Base-by-base conservation (phyloP, 1,140 invertebrate species). In the Cryptotermes secundus region DNA sequence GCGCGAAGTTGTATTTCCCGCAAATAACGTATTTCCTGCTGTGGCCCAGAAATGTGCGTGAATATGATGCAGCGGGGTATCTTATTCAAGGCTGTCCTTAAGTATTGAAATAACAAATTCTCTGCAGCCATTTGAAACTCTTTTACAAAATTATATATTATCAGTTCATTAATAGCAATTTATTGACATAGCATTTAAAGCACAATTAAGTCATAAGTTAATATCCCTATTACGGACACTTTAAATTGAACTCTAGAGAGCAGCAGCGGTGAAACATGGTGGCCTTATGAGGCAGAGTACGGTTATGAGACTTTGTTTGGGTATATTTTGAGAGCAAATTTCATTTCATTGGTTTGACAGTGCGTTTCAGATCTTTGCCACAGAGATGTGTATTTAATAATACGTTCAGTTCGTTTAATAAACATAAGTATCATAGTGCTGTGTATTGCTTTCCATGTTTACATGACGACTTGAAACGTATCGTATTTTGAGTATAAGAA, bases 1-100 rank as follows among this genome's bases (percentile, higher is more conserved):
- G 81, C 81, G 81, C 81, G 81, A 82, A 82, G 36, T 82, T 82
- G 81, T 82, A 82, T 82, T 82, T 82, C 81, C 81, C 81, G 81
- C 81, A 82, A 82, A 82, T 82, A 82, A 82, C 81, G 81, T 82
- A 82, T 82, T 45, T 82, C 81, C 81, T 38, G 42, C 38, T 45
- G 35, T 2, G 80, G 81, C 81, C 81, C 81, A 53, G 42, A 31
- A 38, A n/a, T 38, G 31, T 53, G 81, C 81, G 4, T 82, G 3
- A 49, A 49, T 0, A 14, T 19, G 22, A 22, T 3, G 22, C 3
- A 19, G 10, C 1, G 22, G 16, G 22, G 45, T 49, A 3, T 49
- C 19, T 49, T 49, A 49, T 49, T 12, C 45, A 49, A 14, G 3
- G 34, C 1, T 42, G 0, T 53, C 42, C 38, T 45, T 1, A 3